Evolutionary conservation across 1,140 invertebrate species (phyloP), one percentile per base, ranked within the genome.

Genomic region (Drosophila sturtevanti): DNA sequence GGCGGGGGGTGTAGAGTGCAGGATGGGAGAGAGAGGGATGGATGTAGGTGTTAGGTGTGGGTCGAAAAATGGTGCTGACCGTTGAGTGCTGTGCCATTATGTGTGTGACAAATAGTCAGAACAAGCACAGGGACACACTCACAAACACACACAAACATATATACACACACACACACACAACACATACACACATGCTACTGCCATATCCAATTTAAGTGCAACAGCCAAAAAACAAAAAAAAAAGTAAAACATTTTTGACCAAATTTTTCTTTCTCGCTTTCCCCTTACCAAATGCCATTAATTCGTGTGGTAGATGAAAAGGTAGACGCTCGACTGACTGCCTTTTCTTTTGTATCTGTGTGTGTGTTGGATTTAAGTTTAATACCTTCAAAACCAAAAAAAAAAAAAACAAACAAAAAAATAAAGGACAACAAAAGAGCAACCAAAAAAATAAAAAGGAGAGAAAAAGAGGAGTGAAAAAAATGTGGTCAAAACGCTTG

Each of bases 291-390:
- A 78, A 74, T 70, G 65, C 79, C 71, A 82, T 81, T 81, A 81
- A 75, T 76, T 63, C 10, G 63, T 63, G 56, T 31, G 35, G 38
- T 37, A 35, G 27, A 56, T 60, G 54, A 44, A 63, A 73, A 37
- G 67, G 60, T 73, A 22, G 58, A n/a, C 24, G 41, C 9, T 44
- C 48, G 51, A 51, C 60, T 60, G 51, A 51, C 60, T 60, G 44
- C 58, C 38, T 61, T 35, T 52, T 52, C 12, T 54, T n/a, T 14
- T 52, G 41, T 48, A 10, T 7, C 14, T 44, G 6, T n/a, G 18
- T 34, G 63, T 31, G 63, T 73, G 62, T 35, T 16, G 80, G 71
- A 84, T 82, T 84, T 84, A 82, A 82, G 79, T 84, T 82, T 84
- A 84, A 82, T 84, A 66, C 76, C 55, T 41, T 51, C 22, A 41